Evolutionary conservation across 2,888 invertebrate species (phyloP), one percentile per base, ranked within the genome.

Genomic region (Cylloceria caligata): DNA sequence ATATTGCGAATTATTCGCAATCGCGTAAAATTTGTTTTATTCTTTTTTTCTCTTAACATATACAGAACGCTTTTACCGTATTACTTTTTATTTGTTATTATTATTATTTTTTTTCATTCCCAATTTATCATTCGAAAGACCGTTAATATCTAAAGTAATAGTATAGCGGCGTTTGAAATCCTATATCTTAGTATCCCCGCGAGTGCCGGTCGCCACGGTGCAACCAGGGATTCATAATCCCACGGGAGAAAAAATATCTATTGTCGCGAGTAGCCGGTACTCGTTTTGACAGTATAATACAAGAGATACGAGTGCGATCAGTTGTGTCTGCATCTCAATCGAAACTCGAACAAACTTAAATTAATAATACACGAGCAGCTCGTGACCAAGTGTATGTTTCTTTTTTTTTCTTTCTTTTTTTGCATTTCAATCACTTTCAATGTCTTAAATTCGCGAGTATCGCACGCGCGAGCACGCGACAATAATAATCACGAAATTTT

Each of bases 11-110:
- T 57, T 45, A 0, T 49, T 64, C 47, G 60, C 36, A 55, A 42
- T 19, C 39, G 55, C 71, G 65, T 19, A 45, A 52, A 42, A 64
- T 72, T 68, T 55, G 64, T 36, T 71, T 64, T 67, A 36, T 60
- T 72, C 57, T 49, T 68, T 34, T 75, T 45, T 69, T 84, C 86
- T 83, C 86, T 89, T 80, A 87, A 86, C 86, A 87, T 84, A 84
- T 84, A 85, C 9, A 34, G 84, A 87, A 86, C 83, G 68, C 45
- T 84, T 34, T 64, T 34, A 45, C 9, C 30, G 69, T 47, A 67
- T 49, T 30, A 49, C n/a, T 16, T 16, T 5, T 30, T 30, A 30
- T 30, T 30, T 4, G 5, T 30, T 30, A 4, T 30, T n/a, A n/a
- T n/a, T n/a, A n/a, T n/a, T n/a, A n/a, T 69, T 62, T 30, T 75